Conservation (phyloP, 2,113 vertebrate species). For the Daubentonia madagascariensis region DNA sequence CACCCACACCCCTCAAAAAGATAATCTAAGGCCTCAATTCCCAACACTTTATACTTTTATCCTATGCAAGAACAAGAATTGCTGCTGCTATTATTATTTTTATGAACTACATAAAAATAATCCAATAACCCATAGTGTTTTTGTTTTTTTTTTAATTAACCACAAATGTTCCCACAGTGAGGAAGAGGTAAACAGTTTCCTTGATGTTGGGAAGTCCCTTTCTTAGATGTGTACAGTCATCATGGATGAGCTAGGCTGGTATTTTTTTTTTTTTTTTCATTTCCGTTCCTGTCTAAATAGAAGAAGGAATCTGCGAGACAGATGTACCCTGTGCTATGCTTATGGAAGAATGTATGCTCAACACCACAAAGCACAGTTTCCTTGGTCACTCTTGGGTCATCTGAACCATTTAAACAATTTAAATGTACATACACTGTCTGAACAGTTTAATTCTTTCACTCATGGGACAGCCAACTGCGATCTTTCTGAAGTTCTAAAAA, state of each 20-base stretch:
- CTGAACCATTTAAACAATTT: neutral
- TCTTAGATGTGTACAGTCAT: constrained; percentile 79
- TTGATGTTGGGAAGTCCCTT: constrained; percentile 79
- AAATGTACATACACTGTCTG: neutral
- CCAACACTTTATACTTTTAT: neutral
- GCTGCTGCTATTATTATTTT: neutral
- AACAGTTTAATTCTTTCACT: neutral
- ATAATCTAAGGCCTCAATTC: neutral
- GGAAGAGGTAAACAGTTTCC: constrained; percentile 68
- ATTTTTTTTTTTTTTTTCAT: constrained; percentile 59
- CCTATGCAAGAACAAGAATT: neutral
- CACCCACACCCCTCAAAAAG: neutral
- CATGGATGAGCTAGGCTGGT: constrained; percentile 59
- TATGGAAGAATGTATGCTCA: constrained; percentile 33
- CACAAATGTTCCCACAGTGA: constrained; percentile 77
- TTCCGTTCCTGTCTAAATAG: constrained; percentile 65
- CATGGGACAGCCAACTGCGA: neutral
- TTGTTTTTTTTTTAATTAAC: constrained; percentile 65
- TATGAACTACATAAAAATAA: constrained; percentile 34
- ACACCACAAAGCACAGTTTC: neutral
- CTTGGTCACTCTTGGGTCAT: neutral
- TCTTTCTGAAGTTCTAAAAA: constrained; percentile 12
- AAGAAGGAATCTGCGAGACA: constrained; percentile 35
- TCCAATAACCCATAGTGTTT: neutral
- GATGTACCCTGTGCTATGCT: neutral